Evolutionary conservation across 1,140 invertebrate genomes (phyloP), one percentile per base, ranked within the genome.

Genomic region (Daktulosphaira vitifoliae): DNA sequence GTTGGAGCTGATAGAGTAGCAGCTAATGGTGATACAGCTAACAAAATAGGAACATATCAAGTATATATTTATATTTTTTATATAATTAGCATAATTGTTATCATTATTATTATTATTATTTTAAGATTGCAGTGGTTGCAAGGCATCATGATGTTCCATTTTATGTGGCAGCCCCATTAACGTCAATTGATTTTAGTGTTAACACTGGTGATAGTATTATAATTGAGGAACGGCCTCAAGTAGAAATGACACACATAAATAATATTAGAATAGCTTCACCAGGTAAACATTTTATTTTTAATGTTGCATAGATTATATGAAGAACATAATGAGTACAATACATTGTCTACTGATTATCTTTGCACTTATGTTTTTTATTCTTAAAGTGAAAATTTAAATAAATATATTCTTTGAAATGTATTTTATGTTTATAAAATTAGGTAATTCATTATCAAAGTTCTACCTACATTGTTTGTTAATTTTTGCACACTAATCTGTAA

Each of bases 31-130:
- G 96, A 99, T 75, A 98, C 96, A 2, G 96, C 96, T 1, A 99
- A 99, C 74, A 99, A 99, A 84, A 96, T 99, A 74, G 96, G 96
- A 68, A 99, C 96, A 18, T 99, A 97, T 75, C 91, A 94, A 72
- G 82, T 84, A 74, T 69, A 50, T 33, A 39, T 51, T 33, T 42
- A 33, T 46, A 11, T 33, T 23, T 49, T 8, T 6, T 6, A 49
- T 15, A 20, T 9, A 49, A 6, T 15, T 49, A 49, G 9, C 22
- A 6, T 6, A 49, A 6, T 5, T 20, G 4, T 49, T 49, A 13
- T 20, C 4, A 49, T 53, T 6, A 22, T 16, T 37, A 3, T 1
- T 18, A 33, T 16, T 29, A n/a, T 22, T 66, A 20, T 25, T 6
- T 69, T 22, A 74, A 87, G 84, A 87, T 98, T 72, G 93, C 96